Evolutionary conservation across 2,888 invertebrate genomes (phyloP), one percentile per base, ranked within the genome.

Genomic region (Automeris io): DNA sequence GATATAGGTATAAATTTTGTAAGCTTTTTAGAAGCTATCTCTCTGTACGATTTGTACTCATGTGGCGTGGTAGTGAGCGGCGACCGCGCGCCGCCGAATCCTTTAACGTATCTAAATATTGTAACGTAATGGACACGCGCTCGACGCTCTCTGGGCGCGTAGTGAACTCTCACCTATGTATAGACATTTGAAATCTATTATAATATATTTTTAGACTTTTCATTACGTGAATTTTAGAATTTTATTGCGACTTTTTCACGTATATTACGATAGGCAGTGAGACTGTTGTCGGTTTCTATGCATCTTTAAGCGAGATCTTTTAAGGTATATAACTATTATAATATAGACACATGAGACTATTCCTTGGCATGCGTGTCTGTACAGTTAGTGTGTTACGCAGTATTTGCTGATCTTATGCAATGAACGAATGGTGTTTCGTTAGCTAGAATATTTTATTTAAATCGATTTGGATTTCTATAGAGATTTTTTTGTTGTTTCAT

Each of bases 171-270:
- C 80, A 80, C 80, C 71, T 80, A 79, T 82, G 82, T 83, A 83
- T 83, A 82, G 85, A 85, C 83, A 74, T 83, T 82, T 78, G 74
- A 81, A 81, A 82, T 82, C 80, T 82, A 80, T 79, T 81, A 82
- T 81, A 80, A 81, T 83, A 82, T 85, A 83, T 82, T 83, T 83
- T 83, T 81, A 82, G 82, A 83, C 68, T 80, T 82, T 82, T 19
- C 19, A 19, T 19, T 83, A 82, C 74, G 81, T 82, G 80, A 64
- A 78, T 69, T 82, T 83, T 82, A 82, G 72, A 80, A 83, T 83
- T 79, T 73, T 76, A 76, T 73, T 67, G 79, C 81, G 70, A 81
- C 65, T 79, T 82, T 80, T 81, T 82, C 82, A 82, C 77, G 72
- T 69, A 69, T 73, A 75, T 73, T 71, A 76, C 67, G 70, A 71